phyloP scores from a whole-genome alignment of 2,113 vertebrate species.

The Malurus alboscapulatus region DNA sequence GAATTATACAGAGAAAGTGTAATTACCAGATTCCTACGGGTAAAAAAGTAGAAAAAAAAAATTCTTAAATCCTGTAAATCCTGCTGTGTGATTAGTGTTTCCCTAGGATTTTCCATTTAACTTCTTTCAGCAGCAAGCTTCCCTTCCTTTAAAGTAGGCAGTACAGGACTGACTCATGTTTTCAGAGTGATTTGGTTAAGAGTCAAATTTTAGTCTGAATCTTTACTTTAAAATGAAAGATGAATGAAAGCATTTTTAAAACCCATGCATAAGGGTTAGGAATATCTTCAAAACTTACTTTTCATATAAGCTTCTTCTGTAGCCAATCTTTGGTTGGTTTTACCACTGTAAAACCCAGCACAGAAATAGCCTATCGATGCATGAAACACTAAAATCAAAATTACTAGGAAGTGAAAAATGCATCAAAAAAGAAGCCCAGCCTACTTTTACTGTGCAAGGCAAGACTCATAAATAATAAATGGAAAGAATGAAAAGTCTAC shows the following conservation, averaged over 20 bases:
- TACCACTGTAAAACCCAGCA: background rate
- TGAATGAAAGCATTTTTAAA: accelerated
- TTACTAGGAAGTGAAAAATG: background rate
- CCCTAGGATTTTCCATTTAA: background rate
- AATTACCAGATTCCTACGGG: background rate
- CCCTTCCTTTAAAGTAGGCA: background rate
- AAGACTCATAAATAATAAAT: background rate
- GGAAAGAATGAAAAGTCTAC: background rate
- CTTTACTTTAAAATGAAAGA: background rate
- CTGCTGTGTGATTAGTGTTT: background rate
- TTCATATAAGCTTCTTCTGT: background rate
- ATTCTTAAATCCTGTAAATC: background rate
- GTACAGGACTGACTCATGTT: background rate
- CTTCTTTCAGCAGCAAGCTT: background rate
- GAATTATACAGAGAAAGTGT: background rate
- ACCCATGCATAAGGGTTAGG: accelerated
- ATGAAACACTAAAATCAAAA: background rate
- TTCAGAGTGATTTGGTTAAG: background rate
- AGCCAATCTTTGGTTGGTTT: background rate
- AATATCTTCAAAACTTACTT: background rate
- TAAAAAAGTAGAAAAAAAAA: background rate
- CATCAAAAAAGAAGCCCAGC: background rate
- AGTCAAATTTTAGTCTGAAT: background rate
- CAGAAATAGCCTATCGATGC: background rate
- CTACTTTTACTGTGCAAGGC: background rate